Conservation (phyloP, 2,888 invertebrate genomes). For the Cyrtodaria siliqua region DNA sequence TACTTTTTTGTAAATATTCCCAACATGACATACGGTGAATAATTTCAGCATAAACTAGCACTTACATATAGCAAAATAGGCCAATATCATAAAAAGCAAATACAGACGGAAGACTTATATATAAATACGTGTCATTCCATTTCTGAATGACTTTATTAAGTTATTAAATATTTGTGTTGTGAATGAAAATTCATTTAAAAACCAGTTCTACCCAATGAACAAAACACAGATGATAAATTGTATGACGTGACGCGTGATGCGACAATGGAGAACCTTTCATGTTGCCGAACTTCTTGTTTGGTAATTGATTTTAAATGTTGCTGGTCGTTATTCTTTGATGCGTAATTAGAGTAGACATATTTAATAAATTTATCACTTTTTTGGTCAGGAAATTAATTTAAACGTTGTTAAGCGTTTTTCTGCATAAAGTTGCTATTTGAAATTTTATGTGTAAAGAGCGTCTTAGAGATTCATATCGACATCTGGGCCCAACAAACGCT, state of each 20-base stretch:
- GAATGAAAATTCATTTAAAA: no score
- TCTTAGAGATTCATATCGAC: slow-evolving; percentile 52
- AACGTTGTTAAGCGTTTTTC: slow-evolving; percentile 47
- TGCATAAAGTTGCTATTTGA: slow-evolving; percentile 45
- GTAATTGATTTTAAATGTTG: slow-evolving; percentile 36
- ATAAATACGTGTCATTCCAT: no score
- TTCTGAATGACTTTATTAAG: no score
- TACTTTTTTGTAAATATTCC: no score
- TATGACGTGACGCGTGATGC: slow-evolving; percentile 24
- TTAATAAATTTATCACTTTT: slow-evolving; percentile 54
- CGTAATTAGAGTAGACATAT: slow-evolving; percentile 38
- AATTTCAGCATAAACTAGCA: no score
- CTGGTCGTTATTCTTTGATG: not conserved
- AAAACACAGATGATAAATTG: no score
- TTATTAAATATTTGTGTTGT: no score
- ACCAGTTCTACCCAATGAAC: no score
- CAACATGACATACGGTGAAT: no score
- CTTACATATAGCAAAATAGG: no score
- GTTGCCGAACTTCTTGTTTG: slow-evolving; percentile 21
- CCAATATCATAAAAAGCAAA: no score
- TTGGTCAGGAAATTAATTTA: slow-evolving; percentile 50
- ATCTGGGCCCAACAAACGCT: slow-evolving; percentile 48
- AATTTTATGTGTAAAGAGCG: slow-evolving; percentile 48
- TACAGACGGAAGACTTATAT: no score
- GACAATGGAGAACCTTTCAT: slow-evolving; percentile 25